Evolutionary conservation across 2,797 vertebrate genomes (phyloP).

Genomic region (Phataginus tetradactyla): DNA sequence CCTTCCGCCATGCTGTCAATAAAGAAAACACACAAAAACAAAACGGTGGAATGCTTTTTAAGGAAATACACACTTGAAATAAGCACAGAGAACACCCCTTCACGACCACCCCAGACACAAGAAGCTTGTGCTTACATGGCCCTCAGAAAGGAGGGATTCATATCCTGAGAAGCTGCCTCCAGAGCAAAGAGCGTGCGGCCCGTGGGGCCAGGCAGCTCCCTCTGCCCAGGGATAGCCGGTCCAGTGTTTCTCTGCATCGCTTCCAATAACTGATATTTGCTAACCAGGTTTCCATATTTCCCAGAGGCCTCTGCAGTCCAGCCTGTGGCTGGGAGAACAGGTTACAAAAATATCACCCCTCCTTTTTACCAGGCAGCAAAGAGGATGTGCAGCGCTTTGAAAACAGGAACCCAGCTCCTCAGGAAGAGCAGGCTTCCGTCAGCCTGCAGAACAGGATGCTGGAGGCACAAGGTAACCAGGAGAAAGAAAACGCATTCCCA

Average conservation of each 20-base stretch:
- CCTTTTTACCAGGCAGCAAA: neutral
- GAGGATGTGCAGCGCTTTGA: neutral
- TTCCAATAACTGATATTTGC: neutral
- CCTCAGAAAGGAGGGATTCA: fast-evolving
- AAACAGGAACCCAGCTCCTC: conserved; percentile 63
- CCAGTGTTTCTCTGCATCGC: neutral
- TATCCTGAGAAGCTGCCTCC: neutral
- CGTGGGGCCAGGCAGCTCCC: neutral
- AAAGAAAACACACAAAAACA: neutral
- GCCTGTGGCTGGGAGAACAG: neutral
- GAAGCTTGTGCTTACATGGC: neutral
- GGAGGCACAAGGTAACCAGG: conserved; percentile 86
- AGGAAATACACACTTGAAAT: neutral
- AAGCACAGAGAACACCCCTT: neutral
- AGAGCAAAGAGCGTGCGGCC: neutral
- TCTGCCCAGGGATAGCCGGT: neutral
- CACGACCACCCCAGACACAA: fast-evolving
- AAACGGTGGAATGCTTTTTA: neutral
- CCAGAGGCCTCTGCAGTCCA: neutral
- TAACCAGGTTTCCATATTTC: neutral
- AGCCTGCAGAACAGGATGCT: conserved; percentile 79
- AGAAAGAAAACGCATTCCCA: conserved; percentile 91
- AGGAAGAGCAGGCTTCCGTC: conserved; percentile 31
- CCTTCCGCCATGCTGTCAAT: neutral
- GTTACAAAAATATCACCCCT: conserved; percentile 55